A percentile compares a stretch with the other conserved stretches of the same genome.
Conservation (phyloP, 2,888 invertebrate species). For the Mystacides longicornis region DNA sequence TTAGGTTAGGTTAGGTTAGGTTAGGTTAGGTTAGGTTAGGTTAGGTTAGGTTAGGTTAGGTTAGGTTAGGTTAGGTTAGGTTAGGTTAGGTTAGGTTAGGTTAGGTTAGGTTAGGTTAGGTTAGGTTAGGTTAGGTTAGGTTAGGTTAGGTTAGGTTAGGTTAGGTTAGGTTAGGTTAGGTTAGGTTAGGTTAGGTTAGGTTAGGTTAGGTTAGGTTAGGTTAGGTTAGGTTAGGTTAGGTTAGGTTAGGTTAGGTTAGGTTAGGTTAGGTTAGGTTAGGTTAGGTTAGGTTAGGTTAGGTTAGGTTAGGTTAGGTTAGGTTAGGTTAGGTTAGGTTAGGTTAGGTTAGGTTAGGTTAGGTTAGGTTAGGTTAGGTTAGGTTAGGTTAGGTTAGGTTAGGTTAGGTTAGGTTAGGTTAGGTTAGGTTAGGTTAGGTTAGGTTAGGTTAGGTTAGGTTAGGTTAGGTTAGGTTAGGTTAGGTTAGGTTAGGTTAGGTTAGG, state of each 20-base stretch:
- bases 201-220: slow-evolving; percentile 2
- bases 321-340: slow-evolving; percentile 2
- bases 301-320: slow-evolving; percentile 2
- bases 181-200: slow-evolving; percentile 2
- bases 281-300: slow-evolving; percentile 2
- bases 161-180: slow-evolving; percentile 2
- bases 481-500: slow-evolving; percentile 2
- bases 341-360: slow-evolving; percentile 2
- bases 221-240: slow-evolving; percentile 2
- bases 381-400: slow-evolving; percentile 2
- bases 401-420: slow-evolving; percentile 2
- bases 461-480: slow-evolving; percentile 2
- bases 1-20: slow-evolving; percentile 2
- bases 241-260: slow-evolving; percentile 2
- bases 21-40: slow-evolving; percentile 2
- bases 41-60: slow-evolving; percentile 2
- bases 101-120: slow-evolving; percentile 2
- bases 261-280: slow-evolving; percentile 2
- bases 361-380: slow-evolving; percentile 2
- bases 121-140: slow-evolving; percentile 2
- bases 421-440: slow-evolving; percentile 2
- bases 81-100: slow-evolving; percentile 2
- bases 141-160: slow-evolving; percentile 2
- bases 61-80: slow-evolving; percentile 2
- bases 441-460: slow-evolving; percentile 2